phyloP scores from a whole-genome alignment of 1,140 invertebrate genomes.

The Cotesia chilonis region DNA sequence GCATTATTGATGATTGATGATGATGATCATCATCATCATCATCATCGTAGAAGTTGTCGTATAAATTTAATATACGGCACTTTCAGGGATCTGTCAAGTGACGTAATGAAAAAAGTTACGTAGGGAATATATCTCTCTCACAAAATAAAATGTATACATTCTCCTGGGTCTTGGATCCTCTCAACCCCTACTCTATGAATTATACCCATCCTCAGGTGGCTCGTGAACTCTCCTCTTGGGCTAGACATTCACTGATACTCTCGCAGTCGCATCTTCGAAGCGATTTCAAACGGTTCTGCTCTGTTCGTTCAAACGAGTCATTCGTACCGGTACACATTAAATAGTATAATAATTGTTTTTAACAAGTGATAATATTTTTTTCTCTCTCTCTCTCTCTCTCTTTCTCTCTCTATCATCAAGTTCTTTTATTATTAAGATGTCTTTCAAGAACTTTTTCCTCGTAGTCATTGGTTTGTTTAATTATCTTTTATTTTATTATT shows the following conservation, averaged over 20 bases:
- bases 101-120: conserved; percentile 31
- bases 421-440: conserved; percentile 14
- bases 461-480: conserved; percentile 27
- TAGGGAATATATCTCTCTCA: conserved; percentile 10
- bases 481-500: neutral
- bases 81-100: conserved; percentile 1
- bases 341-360: neutral
- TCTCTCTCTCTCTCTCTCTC: neutral
- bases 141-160: conserved; percentile 13
- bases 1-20: too few species aligned
- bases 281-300: conserved; percentile 39
- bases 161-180: conserved; percentile 6
- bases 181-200: conserved; percentile 8
- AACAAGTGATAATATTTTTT: neutral
- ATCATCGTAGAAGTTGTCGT: neutral
- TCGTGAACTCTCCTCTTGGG: conserved; percentile 37
- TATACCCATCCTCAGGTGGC: conserved; percentile 20
- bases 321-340: neutral
- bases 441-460: conserved; percentile 27
- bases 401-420: neutral
- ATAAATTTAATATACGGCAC: neutral
- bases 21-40: too few species aligned
- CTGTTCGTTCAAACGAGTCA: neutral
- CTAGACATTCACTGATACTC: conserved; percentile 39
- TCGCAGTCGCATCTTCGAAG: conserved; percentile 44